A percentile compares a stretch with the other conserved stretches of the same genome.
Conservation (phyloP, 2,888 invertebrate species). For the Imbricaverruca yamaguchii region DNA sequence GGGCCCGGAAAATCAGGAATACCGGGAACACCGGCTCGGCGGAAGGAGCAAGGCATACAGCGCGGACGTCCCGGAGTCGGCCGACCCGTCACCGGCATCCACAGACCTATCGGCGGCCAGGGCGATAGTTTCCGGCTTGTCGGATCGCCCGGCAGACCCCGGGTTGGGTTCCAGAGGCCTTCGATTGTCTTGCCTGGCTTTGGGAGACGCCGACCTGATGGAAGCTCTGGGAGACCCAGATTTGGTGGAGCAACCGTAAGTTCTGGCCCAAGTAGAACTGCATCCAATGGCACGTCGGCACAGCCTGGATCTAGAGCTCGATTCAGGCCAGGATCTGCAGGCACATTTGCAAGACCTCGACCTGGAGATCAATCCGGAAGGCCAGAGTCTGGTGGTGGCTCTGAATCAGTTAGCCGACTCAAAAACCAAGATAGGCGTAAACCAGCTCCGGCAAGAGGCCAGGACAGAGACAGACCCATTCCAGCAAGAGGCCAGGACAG, state of each 20-base stretch:
- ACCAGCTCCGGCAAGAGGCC: neutral
- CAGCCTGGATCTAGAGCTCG: neutral
- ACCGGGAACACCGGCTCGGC: too few species aligned
- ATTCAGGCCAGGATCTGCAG: conserved; percentile 3
- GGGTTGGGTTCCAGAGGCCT: too few species aligned
- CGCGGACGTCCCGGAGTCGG: too few species aligned
- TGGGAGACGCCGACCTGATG: conserved; percentile 26
- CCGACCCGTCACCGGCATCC: too few species aligned
- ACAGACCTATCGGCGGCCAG: too few species aligned
- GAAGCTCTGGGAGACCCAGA: conserved; percentile 20
- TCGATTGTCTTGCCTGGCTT: neutral
- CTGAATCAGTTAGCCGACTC: neutral
- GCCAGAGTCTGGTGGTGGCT: neutral
- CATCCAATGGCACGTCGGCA: too few species aligned
- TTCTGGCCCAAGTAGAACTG: conserved; percentile 2
- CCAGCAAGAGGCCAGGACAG: neutral
- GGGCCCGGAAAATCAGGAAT: too few species aligned
- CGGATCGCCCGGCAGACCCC: too few species aligned
- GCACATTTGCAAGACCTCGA: conserved; percentile 22
- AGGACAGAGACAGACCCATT: neutral
- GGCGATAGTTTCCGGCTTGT: too few species aligned
- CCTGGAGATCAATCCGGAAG: conserved; percentile 7
- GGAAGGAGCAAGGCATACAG: too few species aligned
- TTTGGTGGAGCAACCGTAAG: conserved; percentile 17
- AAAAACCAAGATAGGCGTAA: neutral